phyloP scores from a whole-genome alignment of 2,113 vertebrate genomes.

The Hippolais icterina region DNA sequence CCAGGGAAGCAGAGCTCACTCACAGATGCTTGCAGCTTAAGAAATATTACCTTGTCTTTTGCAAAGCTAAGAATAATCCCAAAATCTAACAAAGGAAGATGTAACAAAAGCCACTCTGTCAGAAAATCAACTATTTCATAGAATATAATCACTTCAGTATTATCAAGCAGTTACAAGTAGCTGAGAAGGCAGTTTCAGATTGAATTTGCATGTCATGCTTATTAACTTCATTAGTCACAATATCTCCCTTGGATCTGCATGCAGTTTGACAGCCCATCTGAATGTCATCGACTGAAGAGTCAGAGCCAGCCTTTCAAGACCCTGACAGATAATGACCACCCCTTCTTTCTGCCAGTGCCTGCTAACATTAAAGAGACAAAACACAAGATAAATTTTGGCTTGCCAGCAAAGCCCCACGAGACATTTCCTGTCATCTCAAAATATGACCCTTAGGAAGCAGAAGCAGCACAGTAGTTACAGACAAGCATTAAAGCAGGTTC shows the following conservation, averaged over 20 bases:
- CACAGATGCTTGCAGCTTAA: not conserved
- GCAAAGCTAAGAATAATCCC: not conserved
- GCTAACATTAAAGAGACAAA: not conserved
- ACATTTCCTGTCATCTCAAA: not conserved
- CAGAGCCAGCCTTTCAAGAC: not conserved
- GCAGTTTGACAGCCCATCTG: not conserved
- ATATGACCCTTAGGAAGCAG: not conserved
- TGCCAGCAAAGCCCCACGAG: not conserved
- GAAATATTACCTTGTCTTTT: not conserved
- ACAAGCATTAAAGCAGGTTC: not conserved
- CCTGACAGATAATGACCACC: not conserved
- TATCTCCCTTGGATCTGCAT: not conserved
- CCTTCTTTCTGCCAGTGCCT: not conserved
- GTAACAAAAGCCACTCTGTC: not conserved
- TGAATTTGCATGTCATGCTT: not conserved
- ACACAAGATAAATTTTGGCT: not conserved
- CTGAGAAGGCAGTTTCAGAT: not conserved
- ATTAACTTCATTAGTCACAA: not conserved
- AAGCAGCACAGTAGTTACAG: not conserved
- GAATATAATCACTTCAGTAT: not conserved
- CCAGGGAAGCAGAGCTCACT: not conserved
- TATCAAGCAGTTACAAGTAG: not conserved
- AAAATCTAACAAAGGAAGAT: not conserved
- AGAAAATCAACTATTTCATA: not conserved
- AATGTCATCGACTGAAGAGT: not conserved